Percentiles rank a stretch among this genome's conserved stretches.
Evolutionary conservation across 1,140 invertebrate genomes (phyloP).

Genomic region (Anadara kagoshimensis): DNA sequence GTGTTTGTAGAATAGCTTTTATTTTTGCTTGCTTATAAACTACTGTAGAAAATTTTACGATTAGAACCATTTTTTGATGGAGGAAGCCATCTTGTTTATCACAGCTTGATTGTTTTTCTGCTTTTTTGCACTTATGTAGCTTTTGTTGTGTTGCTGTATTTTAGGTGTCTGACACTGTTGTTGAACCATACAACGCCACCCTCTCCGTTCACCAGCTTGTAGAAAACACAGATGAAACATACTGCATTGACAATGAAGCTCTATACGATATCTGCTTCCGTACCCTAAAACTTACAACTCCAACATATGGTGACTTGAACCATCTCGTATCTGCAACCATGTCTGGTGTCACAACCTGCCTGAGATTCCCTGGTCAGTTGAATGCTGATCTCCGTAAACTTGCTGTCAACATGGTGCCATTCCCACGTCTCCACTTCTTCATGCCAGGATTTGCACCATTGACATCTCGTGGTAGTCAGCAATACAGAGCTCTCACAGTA

Average conservation of each 20-base stretch:
- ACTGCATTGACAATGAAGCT: conserved; percentile 88
- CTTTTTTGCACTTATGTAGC: too few species aligned
- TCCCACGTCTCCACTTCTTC: too few species aligned
- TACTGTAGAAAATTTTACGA: not conserved
- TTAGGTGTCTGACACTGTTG: conserved; percentile 70
- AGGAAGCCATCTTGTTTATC: too few species aligned
- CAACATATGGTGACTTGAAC: conserved; percentile 78
- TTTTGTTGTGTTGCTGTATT: not conserved
- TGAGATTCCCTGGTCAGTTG: too few species aligned
- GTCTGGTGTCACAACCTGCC: conserved; percentile 80
- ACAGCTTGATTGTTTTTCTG: too few species aligned
- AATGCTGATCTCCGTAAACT: too few species aligned
- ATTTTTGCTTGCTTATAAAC: not conserved
- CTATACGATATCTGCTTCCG: conserved; percentile 87
- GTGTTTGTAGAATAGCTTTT: not conserved
- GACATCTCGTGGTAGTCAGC: too few species aligned
- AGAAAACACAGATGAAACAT: conserved; percentile 79
- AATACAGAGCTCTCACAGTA: too few species aligned
- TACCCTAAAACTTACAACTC: conserved; percentile 83
- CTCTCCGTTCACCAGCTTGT: conserved; percentile 71
- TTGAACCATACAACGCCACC: conserved; percentile 74
- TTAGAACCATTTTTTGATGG: not conserved
- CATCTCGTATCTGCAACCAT: conserved; percentile 86
- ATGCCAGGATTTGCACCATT: too few species aligned
- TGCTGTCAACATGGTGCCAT: too few species aligned